Conservation (phyloP, 2,888 invertebrate genomes). For the Campopleginae sp. region DNA sequence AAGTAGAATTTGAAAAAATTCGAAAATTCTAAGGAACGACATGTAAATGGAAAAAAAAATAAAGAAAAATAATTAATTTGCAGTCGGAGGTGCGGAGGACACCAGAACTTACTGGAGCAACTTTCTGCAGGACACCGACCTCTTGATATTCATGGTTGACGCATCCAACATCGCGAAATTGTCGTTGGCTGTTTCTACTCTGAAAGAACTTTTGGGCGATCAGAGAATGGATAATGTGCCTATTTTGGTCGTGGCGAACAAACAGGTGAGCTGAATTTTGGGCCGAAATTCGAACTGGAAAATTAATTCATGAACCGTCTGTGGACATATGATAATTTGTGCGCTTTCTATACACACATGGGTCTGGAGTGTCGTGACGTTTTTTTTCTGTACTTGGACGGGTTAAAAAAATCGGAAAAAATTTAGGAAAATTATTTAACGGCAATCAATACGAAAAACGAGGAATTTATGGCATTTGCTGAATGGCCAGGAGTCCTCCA, state of each 20-base stretch:
- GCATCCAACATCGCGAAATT: constrained; percentile 80
- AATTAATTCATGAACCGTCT: too few species aligned
- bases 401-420: too few species aligned
- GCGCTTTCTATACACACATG: too few species aligned
- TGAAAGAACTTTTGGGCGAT: constrained; percentile 82
- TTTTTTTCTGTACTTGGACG: too few species aligned
- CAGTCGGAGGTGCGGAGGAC: constrained; percentile 81
- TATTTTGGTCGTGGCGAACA: constrained; percentile 83
- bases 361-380: too few species aligned
- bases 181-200: constrained; percentile 78
- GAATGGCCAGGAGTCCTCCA: too few species aligned
- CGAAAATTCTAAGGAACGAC: too few species aligned
- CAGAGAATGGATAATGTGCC: constrained; percentile 81
- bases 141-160: constrained; percentile 83
- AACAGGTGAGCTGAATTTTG: constrained; percentile 77
- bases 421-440: too few species aligned
- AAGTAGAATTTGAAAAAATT: neutral
- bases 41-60: neutral
- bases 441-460: too few species aligned
- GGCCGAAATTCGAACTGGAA: neutral
- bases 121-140: constrained; percentile 83
- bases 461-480: too few species aligned
- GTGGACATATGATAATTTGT: too few species aligned
- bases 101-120: constrained; percentile 82
- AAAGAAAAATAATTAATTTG: constrained; percentile 30